These are phyloP conservation scores for Whitmania pigra DNA, from an alignment of 1,140 invertebrate genomes.

Conservation along the genomic window DNA sequence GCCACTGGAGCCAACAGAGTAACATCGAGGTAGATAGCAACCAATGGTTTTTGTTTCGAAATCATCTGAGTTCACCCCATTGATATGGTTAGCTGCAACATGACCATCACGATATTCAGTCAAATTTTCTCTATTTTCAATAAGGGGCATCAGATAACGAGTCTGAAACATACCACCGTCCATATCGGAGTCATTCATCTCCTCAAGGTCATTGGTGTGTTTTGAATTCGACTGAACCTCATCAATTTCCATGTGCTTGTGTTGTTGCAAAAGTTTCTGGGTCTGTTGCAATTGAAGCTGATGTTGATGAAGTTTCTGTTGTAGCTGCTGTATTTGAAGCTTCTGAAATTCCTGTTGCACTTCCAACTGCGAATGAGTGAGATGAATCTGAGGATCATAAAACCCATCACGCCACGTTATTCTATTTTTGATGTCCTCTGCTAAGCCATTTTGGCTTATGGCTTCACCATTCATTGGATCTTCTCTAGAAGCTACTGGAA, in stretches of 20 bases:
- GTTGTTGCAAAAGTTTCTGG: background rate
- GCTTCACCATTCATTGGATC: too few species aligned
- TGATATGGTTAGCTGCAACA: background rate
- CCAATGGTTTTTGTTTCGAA: background rate
- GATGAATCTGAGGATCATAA: background rate
- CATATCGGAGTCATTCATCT: background rate
- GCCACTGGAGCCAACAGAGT: constrained; percentile 6
- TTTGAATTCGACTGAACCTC: background rate
- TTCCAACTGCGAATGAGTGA: background rate
- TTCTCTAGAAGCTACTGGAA: too few species aligned
- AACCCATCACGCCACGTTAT: too few species aligned
- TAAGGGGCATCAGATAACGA: background rate
- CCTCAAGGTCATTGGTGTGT: background rate
- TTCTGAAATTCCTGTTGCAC: constrained; percentile 8
- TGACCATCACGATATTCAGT: background rate
- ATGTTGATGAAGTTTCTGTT: constrained; percentile 7
- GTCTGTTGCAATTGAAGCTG: constrained; percentile 2
- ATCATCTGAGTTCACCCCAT: too few species aligned
- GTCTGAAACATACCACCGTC: background rate
- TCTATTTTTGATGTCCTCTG: too few species aligned
- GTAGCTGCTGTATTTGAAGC: constrained; percentile 2
- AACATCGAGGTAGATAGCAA: background rate
- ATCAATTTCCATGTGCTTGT: background rate
- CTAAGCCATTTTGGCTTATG: too few species aligned
- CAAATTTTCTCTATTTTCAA: constrained; percentile 12